Evolutionary conservation across 2,888 invertebrate genomes (phyloP), one percentile per base, ranked within the genome.

Genomic region (Heliconius ethilla): DNA sequence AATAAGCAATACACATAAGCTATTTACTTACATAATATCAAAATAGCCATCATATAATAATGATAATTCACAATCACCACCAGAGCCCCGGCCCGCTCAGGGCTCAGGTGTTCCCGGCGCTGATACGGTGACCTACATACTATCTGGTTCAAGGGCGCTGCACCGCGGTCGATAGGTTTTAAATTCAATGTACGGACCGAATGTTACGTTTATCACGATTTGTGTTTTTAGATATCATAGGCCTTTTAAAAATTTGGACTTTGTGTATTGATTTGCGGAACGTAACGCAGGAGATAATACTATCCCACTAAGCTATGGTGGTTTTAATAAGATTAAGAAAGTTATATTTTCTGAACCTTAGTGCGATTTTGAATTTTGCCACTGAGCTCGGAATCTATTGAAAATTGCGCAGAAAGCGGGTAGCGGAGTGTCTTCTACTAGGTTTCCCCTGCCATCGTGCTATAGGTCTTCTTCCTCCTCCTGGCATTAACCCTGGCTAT

Each of bases 71-170:
- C 37, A n/a, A 37, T 40, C 13, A 37, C 13, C 40, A 37, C 13
- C 37, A 67, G 13, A n/a, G n/a, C 37, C n/a, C 11, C 37, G 40
- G 13, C 37, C n/a, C 69, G 69, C 75, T 40, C 77, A 77, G 77
- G 77, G 69, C 75, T 27, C 77, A 77, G 77, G 77, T 73, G 55
- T 72, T 55, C 77, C 59, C 75, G 65, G 51, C 72, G 59, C 70
- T 72, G 63, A 69, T 72, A 66, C 69, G 79, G 77, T 78, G 82
- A 80, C 81, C 85, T 81, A 83, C 77, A 81, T 83, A 81, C 82
- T 78, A 75, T 76, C 73, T 81, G 81, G 86, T 86, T 85, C 86
- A 86, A 83, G 86, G 86, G 55, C 84, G 79, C 82, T 85, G 85
- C 86, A 86, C 83, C 82, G 82, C 82, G 82, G 83, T 85, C 85